Base-by-base conservation (phyloP, 1,140 invertebrate genomes). In the Pogonomyrmex barbatus region DNA sequence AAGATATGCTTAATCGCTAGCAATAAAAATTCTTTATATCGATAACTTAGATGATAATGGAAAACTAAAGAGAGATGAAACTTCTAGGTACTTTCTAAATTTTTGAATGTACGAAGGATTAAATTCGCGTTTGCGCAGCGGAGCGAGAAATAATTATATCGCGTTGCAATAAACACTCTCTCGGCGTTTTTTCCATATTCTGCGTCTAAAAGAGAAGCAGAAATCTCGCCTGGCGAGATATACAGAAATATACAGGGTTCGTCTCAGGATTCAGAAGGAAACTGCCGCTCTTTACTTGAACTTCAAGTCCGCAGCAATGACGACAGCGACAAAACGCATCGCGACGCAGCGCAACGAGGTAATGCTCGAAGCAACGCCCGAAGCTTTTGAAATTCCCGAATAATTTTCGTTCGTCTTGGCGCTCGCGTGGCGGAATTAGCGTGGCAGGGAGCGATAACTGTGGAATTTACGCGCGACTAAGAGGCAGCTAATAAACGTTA, bases 401-500 rank as follows among this genome's bases (percentile, higher is more conserved):
- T 73, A 71, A 60, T 79, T 84, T 45, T 36, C 87, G 71, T 79
- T 70, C 83, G 77, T 85, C 68, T 87, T 85, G 30, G 71, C 85
- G 87, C 78, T 52, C 24, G 71, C 70, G 6, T 47, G 62, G 60
- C 14, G 14, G 60, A 76, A 91, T 88, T 91, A 89, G 79, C 86
- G 81, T 60, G 71, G 47, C 47, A 54, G 79, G 56, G 79, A 79
- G 83, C 82, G 91, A 91, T 91, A 92, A 91, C 84, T 77, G 78
- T 65, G 70, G 87, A 90, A 92, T 92, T 91, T 92, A 91, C 83
- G 87, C 63, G 68, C 71, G 77, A 71, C 75, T 84, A 75, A 89
- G 85, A 84, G 85, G 86, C 89, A 91, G 91, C 89, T 92, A 92
- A 92, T 92, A 92, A 92, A 90, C 91, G 88, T 92, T 92, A 89